A percentile compares a stretch with the other conserved stretches of the same genome.
These are phyloP conservation scores for Meriones psammophilus DNA, from an alignment of 2,797 vertebrate species.

Conservation along the genomic window DNA sequence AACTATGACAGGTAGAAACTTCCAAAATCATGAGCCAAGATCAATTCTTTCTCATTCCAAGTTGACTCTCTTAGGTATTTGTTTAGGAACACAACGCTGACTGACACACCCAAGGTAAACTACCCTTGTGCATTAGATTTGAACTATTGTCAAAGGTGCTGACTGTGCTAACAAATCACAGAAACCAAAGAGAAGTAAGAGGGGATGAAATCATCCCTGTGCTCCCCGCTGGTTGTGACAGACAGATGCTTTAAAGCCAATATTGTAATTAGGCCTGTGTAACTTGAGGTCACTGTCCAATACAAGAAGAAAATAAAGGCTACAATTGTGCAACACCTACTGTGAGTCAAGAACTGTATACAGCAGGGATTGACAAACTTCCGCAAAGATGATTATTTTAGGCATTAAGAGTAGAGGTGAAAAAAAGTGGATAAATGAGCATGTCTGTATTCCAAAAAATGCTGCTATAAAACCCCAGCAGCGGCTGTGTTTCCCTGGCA, in stretches of 20 bases:
- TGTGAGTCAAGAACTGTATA: background rate
- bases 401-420: background rate
- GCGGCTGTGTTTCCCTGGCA: background rate
- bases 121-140: background rate
- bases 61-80: background rate
- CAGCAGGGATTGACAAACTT: background rate
- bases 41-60: background rate
- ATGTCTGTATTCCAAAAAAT: background rate
- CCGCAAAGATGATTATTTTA: background rate
- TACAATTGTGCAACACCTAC: background rate
- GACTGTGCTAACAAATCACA: background rate
- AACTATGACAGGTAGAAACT: background rate
- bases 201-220: background rate
- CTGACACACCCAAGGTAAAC: background rate
- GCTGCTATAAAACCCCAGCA: background rate
- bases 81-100: background rate
- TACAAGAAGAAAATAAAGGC: slow-evolving; percentile 35
- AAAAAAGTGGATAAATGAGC: background rate
- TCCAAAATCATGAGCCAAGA: background rate
- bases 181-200: background rate
- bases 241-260: background rate
- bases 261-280: background rate
- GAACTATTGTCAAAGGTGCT: background rate
- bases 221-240: background rate
- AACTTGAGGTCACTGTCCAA: background rate